Evolutionary conservation across 37 sponge, comb jelly and placozoan species (phyloP), one percentile per base, ranked within the genome.

Genomic region (Halisarca cf. caerulea): DNA sequence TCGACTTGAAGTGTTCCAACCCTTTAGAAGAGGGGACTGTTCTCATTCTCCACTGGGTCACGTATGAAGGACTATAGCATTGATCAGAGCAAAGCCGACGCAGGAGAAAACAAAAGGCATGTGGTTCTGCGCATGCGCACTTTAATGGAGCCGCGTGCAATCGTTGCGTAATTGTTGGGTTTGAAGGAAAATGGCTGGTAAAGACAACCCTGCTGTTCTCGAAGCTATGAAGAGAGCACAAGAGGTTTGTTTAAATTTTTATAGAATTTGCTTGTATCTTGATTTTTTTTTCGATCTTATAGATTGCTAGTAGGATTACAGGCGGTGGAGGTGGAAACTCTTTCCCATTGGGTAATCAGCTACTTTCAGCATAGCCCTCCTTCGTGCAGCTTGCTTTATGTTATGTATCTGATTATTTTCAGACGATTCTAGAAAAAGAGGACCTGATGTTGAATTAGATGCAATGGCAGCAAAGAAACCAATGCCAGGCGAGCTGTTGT

Each of bases 171-270:
- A 55, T 30, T 9, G 32, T 64, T 81, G 64, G 62, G 5, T 45
- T 45, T 6, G 27, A 7, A 11, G 43, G 78, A 40, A 28, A 35
- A 24, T 42, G 83, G 47, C 42, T 33, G 38, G 37, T 9, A 51
- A 20, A 30, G 66, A 25, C 14, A 34, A 66, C 59, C 54, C 39
- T 23, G 30, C 66, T 37, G 32, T 90, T 0, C 88, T 85, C 6
- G 94, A 90, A 59, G 94, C 94, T 0, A 51, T 85, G 15, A 89
- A 57, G 69, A 59, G 85, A 45, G 94, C 94, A 0, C 71, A 60
- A 71, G 94, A 93, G 88, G 94, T 39, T 69, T 71, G 58, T 33
- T 20, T 47, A 64, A 9, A 58, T 61, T 2, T 27, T 54, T n/a
- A n/a, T n/a, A n/a, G n/a, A n/a, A n/a, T 23, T 38, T n/a, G 14